Evolutionary conservation across 2,888 invertebrate species (phyloP).

Genomic region (Sisyra nigra): DNA sequence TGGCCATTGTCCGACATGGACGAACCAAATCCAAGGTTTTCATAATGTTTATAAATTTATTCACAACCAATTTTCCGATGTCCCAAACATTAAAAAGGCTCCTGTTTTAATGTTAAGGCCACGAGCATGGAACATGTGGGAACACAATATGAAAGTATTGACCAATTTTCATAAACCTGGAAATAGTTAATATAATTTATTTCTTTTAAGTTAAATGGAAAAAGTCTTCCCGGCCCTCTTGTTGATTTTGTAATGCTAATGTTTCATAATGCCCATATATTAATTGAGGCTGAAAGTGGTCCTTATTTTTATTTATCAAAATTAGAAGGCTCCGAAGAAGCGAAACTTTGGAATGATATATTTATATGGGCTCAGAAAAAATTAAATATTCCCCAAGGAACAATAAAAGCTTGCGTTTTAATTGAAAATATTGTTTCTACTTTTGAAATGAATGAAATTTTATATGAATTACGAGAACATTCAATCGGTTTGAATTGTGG

Average conservation of each 20-base stretch:
- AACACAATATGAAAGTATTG: constrained; percentile 41
- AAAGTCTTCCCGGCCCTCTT: constrained; percentile 44
- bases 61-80: constrained; percentile 31
- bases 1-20: constrained; percentile 58
- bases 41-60: constrained; percentile 42
- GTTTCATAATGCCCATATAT: constrained; percentile 41
- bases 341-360: constrained; percentile 50
- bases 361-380: constrained; percentile 43
- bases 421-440: constrained; percentile 53
- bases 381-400: constrained; percentile 38
- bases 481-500: constrained; percentile 57
- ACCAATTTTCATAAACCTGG: no score
- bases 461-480: constrained; percentile 45
- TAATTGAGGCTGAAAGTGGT: constrained; percentile 37
- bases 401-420: constrained; percentile 53
- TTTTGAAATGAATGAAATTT: constrained; percentile 53
- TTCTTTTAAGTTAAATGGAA: constrained; percentile 34
- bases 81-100: constrained; percentile 33
- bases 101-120: constrained; percentile 51
- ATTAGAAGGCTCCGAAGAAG: constrained; percentile 45
- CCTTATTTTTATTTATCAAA: constrained; percentile 60
- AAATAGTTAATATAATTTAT: not conserved
- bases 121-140: constrained; percentile 58
- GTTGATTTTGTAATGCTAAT: constrained; percentile 51
- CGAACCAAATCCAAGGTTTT: constrained; percentile 44